Evolutionary conservation across 1,140 invertebrate genomes (phyloP).

Genomic region (Macrotrachela quadricornifera): DNA sequence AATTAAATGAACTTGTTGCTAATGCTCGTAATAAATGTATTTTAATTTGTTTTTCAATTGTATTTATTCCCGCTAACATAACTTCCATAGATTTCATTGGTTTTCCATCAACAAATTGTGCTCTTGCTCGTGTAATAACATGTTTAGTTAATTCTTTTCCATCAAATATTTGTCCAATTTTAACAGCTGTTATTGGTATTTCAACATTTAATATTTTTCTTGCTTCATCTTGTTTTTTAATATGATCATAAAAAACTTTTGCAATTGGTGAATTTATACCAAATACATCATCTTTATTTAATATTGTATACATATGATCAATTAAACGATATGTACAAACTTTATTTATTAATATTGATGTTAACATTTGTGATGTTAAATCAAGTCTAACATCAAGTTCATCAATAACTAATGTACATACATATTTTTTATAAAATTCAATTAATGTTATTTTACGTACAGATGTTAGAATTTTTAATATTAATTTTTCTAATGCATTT

Average conservation of each 20-base stretch:
- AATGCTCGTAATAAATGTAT: no score
- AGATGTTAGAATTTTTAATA: background rate
- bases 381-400: slow-evolving; percentile 15
- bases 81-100: no score
- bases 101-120: no score
- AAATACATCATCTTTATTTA: slow-evolving; percentile 25
- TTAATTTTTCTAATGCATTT: slow-evolving; percentile 2
- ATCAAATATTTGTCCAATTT: background rate
- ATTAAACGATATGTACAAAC: slow-evolving; percentile 25
- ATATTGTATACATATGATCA: slow-evolving; percentile 23
- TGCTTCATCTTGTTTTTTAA: background rate
- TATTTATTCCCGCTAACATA: no score
- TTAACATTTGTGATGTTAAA: slow-evolving; percentile 12
- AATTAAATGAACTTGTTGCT: slow-evolving; percentile 33
- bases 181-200: no score
- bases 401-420: background rate
- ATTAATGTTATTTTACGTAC: no score
- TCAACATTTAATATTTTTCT: no score
- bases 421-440: no score
- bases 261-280: slow-evolving; percentile 22
- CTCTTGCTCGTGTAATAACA: background rate
- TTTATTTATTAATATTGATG: background rate
- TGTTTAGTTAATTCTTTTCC: slow-evolving; percentile 8
- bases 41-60: no score
- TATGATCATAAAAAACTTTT: slow-evolving; percentile 15